Evolutionary conservation across 2,888 invertebrate species (phyloP).

Genomic region (Drosophila infuscata): DNA sequence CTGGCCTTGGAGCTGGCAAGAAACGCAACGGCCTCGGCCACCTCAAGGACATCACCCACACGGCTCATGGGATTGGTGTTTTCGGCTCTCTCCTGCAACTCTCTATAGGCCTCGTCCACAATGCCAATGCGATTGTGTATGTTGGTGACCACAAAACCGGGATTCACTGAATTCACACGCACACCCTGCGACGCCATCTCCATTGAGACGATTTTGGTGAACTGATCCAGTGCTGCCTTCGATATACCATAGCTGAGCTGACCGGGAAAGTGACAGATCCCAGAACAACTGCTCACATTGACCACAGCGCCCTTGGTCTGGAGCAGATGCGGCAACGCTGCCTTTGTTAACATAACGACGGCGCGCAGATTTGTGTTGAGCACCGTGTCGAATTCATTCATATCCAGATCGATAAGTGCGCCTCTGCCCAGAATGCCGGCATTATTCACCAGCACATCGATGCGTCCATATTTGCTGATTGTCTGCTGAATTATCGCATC

Average conservation of each 20-base stretch:
- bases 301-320: conserved; percentile 93
- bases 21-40: conserved; percentile 94
- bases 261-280: conserved; percentile 93
- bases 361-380: conserved; percentile 94
- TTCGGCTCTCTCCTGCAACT: conserved; percentile 91
- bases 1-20: conserved; percentile 91
- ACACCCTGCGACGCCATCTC: conserved; percentile 92
- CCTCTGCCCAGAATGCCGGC: conserved; percentile 93
- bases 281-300: conserved; percentile 97
- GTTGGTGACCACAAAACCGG: conserved; percentile 95
- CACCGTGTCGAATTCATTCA: conserved; percentile 93
- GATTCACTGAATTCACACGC: conserved; percentile 95
- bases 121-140: conserved; percentile 91
- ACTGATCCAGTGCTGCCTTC: conserved; percentile 96
- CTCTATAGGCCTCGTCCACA: conserved; percentile 90
- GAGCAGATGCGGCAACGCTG: conserved; percentile 92
- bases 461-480: conserved; percentile 87
- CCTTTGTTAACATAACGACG: conserved; percentile 91
- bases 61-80: conserved; percentile 95
- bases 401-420: conserved; percentile 90
- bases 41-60: conserved; percentile 92
- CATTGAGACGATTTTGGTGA: conserved; percentile 94
- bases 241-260: conserved; percentile 96
- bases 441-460: conserved; percentile 93
- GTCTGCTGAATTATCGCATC: conserved; percentile 89